Base-by-base conservation (phyloP, 2,888 invertebrate genomes). In the Drosophila acutilabella region DNA sequence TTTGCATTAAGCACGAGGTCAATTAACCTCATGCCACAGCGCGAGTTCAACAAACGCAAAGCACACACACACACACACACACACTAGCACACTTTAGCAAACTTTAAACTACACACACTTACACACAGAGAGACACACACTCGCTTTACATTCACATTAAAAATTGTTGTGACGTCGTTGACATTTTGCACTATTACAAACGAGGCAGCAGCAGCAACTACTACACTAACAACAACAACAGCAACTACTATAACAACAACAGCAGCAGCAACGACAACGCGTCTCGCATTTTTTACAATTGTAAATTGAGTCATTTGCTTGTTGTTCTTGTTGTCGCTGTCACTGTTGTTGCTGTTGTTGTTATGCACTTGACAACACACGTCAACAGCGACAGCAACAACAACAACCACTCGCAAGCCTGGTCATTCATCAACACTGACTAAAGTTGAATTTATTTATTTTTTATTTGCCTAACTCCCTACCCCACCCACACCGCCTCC, bases 1-100 rank as follows among this genome's bases (percentile, higher is more conserved):
- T 88, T 79, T 90, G 81, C 88, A 87, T 91, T 90, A 82, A 86
- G 90, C 90, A 90, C 91, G 91, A 90, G 91, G 90, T 90, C 91
- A 90, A 91, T 90, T 90, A 91, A 90, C 89, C 90, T 83, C 85
- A 85, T 81, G 82, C 89, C 83, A 77, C 71, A 75, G 66, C 74
- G 66, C 68, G 81, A 89, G 90, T 90, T 90, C 90, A 90, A 90
- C 89, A 90, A 91, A 90, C 90, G 90, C 88, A 76, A 81, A 65
- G 69, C 72, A 75, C 68, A 75, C 65, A 64, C 64, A 73, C 48
- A 68, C 45, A 58, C 72, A 75, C 68, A 75, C 65, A 58, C 64
- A 73, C 51, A 66, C 59, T 69, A 18, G 51, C 51, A 51, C 48
- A 68, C 48, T 30, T 30, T 30, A 30, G 8, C 30, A 30, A 30